Evolutionary conservation across 2,113 vertebrate genomes (phyloP).

Genomic region (Candoia aspera): DNA sequence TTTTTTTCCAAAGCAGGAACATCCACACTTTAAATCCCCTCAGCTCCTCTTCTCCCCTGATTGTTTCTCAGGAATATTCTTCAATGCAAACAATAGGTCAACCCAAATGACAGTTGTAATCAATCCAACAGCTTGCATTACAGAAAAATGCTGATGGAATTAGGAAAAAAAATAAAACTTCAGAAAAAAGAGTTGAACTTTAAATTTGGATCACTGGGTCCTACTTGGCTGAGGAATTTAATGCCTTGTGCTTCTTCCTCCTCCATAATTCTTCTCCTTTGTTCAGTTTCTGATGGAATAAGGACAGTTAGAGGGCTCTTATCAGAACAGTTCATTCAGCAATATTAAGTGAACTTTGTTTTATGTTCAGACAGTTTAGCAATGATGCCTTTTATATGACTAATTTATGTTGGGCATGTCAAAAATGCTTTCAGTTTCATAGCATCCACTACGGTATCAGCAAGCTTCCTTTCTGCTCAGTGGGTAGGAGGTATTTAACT

Average conservation of each 20-base stretch:
- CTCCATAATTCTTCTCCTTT: conserved; percentile 27
- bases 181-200: background rate
- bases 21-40: background rate
- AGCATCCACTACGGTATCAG: conserved; percentile 50
- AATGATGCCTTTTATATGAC: conserved; percentile 67
- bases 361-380: conserved; percentile 73
- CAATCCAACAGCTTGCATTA: accelerated
- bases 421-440: conserved; percentile 58
- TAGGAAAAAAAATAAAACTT: background rate
- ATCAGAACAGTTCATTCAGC: conserved; percentile 62
- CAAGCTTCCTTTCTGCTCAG: conserved; percentile 44
- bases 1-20: background rate
- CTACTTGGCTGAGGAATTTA: background rate
- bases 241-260: background rate
- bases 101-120: accelerated
- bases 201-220: background rate
- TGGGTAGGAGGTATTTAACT: conserved; percentile 47
- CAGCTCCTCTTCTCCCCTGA: background rate
- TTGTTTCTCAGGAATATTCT: background rate
- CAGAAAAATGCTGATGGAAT: background rate
- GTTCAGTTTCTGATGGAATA: conserved; percentile 24
- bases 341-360: conserved; percentile 71
- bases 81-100: background rate
- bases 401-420: conserved; percentile 74
- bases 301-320: conserved; percentile 62